Evolutionary conservation across 2,888 invertebrate genomes (phyloP), one percentile per base, ranked within the genome.

Genomic region (Leucozona laternaria): DNA sequence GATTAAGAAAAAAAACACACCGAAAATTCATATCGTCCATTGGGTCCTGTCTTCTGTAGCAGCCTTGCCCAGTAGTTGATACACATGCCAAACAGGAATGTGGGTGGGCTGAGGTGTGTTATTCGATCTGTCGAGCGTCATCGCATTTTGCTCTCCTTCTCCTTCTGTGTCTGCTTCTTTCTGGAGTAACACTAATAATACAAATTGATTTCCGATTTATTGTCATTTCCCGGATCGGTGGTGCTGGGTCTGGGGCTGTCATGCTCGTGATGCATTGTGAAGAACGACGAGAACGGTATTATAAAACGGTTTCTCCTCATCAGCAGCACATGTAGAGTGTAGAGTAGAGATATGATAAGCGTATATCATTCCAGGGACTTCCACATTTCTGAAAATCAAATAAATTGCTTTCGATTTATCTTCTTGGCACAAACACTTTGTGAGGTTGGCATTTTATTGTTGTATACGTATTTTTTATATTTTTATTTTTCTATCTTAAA

Each of bases 141-240:
- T 68, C 22, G 6, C 25, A 37, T 37, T 7, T 1, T 53, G n/a
- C n/a, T n/a, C 25, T 15, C n/a, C 13, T 10, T 25, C 53, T 4
- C 15, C n/a, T n/a, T n/a, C n/a, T n/a, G n/a, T n/a, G n/a, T n/a
- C 25, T 15, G 8, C 13, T 10, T 25, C 53, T 4, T 8, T 8
- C 53, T 15, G 37, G 22, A 37, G 68, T 53, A 68, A 68, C 25
- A 53, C 68, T 68, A 68, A 68, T 68, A 68, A 68, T 68, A 68
- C 68, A 68, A 68, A 68, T 68, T 68, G 68, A 68, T 68, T 68
- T 68, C 53, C 68, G 68, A 50, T 68, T 68, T 53, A 53, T 68
- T 68, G 68, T 68, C 68, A 53, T 68, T 68, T 68, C 37, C 68
- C 25, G 68, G 53, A 68, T 68, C 53, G 68, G 22, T 53, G 37